These are phyloP conservation scores for Chromobotia macracanthus DNA, from an alignment of 2,797 vertebrate genomes.

Conservation along the genomic window DNA sequence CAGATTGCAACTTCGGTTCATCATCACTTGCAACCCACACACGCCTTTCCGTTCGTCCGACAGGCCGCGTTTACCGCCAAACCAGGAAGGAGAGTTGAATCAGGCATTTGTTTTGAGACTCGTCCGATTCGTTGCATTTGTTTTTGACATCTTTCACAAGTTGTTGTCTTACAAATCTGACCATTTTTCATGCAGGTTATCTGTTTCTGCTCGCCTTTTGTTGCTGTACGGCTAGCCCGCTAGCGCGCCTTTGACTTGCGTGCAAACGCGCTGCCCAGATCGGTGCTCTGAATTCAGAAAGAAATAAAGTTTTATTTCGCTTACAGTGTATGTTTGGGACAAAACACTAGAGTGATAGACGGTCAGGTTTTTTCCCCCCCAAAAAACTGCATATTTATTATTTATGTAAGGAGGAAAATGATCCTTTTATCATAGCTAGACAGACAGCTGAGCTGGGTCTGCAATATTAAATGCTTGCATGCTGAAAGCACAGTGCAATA, in stretches of 20 bases:
- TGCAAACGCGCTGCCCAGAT: neutral
- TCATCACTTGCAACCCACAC: neutral
- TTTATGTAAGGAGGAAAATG: no score
- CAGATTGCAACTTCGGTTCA: neutral
- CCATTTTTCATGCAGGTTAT: neutral
- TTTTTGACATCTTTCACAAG: neutral
- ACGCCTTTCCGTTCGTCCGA: constrained; percentile 8
- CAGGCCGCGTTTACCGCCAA: constrained; percentile 62
- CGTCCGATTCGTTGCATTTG: no score
- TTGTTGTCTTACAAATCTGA: neutral
- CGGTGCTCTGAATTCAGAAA: neutral
- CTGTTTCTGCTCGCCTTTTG: constrained; percentile 28
- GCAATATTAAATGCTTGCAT: no score
- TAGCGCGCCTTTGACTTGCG: constrained; percentile 1
- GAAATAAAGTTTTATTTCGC: neutral
- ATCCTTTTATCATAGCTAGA: no score
- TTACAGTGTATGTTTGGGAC: no score
- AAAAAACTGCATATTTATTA: no score
- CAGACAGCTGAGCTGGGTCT: no score
- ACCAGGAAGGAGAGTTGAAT: constrained; percentile 58
- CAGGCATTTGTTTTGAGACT: constrained; percentile 29
- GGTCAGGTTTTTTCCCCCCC: no score
- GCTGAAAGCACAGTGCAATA: no score
- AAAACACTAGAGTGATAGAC: no score
- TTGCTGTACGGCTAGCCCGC: constrained; percentile 32